A percentile compares a stretch with the other conserved stretches of the same genome.
Evolutionary conservation across 2,888 invertebrate genomes (phyloP).

Genomic region (Thereva unica): DNA sequence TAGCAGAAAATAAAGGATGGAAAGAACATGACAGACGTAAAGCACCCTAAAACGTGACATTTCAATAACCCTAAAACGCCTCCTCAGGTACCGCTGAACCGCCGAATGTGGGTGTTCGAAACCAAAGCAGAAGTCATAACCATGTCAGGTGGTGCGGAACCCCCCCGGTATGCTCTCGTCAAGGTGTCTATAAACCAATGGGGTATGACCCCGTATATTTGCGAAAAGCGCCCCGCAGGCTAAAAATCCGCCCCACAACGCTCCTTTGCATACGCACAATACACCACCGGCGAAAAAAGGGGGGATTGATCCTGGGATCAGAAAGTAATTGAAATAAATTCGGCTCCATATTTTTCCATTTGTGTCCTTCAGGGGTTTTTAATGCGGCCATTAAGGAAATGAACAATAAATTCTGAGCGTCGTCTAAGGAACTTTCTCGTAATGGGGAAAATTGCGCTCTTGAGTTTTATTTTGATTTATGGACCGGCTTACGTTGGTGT

Average conservation of each 20-base stretch:
- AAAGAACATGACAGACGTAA: slow-evolving; percentile 37
- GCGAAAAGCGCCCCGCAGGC: slow-evolving; percentile 1
- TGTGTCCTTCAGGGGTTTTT: slow-evolving; percentile 39
- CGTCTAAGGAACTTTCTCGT: slow-evolving; percentile 12
- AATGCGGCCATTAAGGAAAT: slow-evolving; percentile 41
- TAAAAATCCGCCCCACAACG: background rate
- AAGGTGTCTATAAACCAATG: slow-evolving; percentile 30
- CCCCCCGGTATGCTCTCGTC: slow-evolving; percentile 10
- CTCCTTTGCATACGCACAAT: slow-evolving; percentile 36
- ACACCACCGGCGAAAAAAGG: background rate
- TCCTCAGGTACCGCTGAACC: slow-evolving; percentile 18
- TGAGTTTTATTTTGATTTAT: slow-evolving; percentile 27
- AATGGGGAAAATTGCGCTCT: slow-evolving; percentile 3
- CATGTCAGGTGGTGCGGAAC: slow-evolving; percentile 10
- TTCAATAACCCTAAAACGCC: slow-evolving; percentile 38
- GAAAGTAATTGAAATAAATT: slow-evolving; percentile 43
- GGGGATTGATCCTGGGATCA: slow-evolving; percentile 39
- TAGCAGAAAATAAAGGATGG: slow-evolving; percentile 6
- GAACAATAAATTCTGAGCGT: slow-evolving; percentile 40
- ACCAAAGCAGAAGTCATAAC: slow-evolving; percentile 17
- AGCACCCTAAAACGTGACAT: slow-evolving; percentile 37
- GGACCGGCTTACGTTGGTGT: background rate
- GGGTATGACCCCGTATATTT: slow-evolving; percentile 28
- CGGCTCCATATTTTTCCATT: slow-evolving; percentile 40
- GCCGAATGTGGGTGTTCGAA: slow-evolving; percentile 21